phyloP scores from a whole-genome alignment of 2,888 invertebrate species.

The Napeogenes sylphis region DNA sequence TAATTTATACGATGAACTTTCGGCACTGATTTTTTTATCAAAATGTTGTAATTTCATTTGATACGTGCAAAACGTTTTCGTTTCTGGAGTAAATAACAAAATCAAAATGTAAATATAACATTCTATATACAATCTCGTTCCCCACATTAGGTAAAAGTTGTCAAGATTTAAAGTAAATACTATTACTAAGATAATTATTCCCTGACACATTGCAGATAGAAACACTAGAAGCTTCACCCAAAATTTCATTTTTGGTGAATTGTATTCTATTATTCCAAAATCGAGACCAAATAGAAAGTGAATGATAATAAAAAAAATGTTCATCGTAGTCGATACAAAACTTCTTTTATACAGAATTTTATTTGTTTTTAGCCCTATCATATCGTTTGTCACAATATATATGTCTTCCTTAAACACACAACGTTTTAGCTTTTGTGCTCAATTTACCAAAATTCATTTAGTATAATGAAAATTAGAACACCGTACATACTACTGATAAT shows the following conservation, averaged over 20 bases:
- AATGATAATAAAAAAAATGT: conserved; percentile 1
- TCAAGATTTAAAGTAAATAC: background rate
- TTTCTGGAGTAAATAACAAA: background rate
- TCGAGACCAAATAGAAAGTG: background rate
- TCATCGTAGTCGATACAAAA: background rate
- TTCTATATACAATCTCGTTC: background rate
- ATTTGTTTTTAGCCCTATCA: too few species aligned
- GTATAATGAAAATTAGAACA: too few species aligned
- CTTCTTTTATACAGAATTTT: too few species aligned
- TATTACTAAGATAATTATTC: background rate
- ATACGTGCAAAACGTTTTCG: background rate
- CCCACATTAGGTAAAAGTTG: background rate
- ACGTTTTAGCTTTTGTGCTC: too few species aligned
- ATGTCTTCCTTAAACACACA: too few species aligned
- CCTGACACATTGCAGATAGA: background rate
- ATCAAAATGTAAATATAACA: background rate
- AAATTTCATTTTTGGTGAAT: background rate
- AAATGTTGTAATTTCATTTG: conserved; percentile 1
- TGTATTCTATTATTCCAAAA: background rate
- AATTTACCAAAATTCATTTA: too few species aligned
- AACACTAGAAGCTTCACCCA: background rate
- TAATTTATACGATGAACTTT: background rate
- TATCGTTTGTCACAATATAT: too few species aligned
- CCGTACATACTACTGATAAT: too few species aligned
- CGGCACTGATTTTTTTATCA: background rate